Conservation (phyloP, 2,888 invertebrate genomes). For the Caenorhabditis panamensis region DNA sequence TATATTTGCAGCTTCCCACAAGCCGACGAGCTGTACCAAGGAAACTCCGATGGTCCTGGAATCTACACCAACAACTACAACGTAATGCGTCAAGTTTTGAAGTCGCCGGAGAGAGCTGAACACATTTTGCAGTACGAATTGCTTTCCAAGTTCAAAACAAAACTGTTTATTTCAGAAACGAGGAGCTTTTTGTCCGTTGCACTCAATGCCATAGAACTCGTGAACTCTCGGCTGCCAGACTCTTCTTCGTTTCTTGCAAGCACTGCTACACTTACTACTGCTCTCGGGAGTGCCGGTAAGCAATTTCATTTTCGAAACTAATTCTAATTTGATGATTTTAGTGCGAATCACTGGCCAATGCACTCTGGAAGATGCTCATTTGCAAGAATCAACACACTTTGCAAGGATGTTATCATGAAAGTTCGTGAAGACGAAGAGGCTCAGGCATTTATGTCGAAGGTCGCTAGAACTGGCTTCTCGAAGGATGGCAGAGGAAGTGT, state of each 20-base stretch:
- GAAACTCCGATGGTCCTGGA: conserved; percentile 75
- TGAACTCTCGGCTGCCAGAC: conserved; percentile 87
- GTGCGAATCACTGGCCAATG: conserved; percentile 89
- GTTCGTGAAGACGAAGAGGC: conserved; percentile 83
- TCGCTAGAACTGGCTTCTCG: conserved; percentile 90
- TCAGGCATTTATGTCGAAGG: conserved; percentile 87
- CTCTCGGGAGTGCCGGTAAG: conserved; percentile 83
- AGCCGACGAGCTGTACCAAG: conserved; percentile 67
- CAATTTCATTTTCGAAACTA: not conserved
- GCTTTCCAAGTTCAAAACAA: not conserved
- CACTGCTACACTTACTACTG: conserved; percentile 96
- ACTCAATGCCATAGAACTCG: conserved; percentile 80
- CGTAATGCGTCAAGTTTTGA: conserved; percentile 78
- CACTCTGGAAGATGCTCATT: conserved; percentile 93
- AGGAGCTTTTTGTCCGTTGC: conserved; percentile 79
- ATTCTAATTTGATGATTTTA: conserved; percentile 77
- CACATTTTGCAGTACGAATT: conserved; percentile 72
- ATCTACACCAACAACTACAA: conserved; percentile 77
- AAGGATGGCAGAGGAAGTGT: conserved; percentile 90
- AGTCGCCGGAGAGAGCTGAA: conserved; percentile 79
- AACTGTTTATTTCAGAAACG: conserved; percentile 50
- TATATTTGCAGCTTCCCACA: conserved; percentile 40
- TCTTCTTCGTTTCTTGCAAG: conserved; percentile 91
- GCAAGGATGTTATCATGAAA: conserved; percentile 85
- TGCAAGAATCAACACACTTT: conserved; percentile 91